phyloP scores from a whole-genome alignment of 2,888 invertebrate genomes.

The Marasmarcha lunaedactyla region DNA sequence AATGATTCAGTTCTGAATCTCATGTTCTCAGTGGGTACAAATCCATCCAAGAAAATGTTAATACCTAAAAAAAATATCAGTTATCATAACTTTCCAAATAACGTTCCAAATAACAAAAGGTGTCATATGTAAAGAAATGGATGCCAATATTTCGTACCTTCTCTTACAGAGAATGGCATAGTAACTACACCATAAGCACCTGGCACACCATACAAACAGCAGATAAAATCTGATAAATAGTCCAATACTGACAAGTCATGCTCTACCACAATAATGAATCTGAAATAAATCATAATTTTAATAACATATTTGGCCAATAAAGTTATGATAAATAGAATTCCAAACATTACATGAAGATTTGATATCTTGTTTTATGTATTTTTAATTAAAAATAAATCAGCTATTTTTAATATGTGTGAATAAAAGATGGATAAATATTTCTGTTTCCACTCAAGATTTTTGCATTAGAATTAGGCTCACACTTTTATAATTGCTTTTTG shows the following conservation, averaged over 20 bases:
- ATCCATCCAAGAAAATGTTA: conserved; percentile 99
- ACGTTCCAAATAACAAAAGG: no score
- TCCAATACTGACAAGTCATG: conserved; percentile 99
- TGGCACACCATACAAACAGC: conserved; percentile 97
- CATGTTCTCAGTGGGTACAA: conserved; percentile 98
- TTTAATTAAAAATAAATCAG: no score
- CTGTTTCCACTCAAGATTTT: no score
- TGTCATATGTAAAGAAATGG: background rate
- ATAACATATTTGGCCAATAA: no score
- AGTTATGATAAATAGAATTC: no score
- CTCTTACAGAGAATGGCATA: conserved; percentile 99
- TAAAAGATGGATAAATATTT: no score
- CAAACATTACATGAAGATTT: no score
- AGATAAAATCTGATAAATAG: conserved; percentile 98
- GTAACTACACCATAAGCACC: conserved; percentile 99
- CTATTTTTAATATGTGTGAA: no score
- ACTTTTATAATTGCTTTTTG: no score
- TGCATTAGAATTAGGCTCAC: no score
- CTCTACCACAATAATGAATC: conserved; percentile 98
- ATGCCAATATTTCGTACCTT: conserved; percentile 74
- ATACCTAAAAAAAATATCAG: conserved; percentile 72
- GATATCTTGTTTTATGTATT: no score
- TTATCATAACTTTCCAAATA: no score
- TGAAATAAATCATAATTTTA: conserved; percentile 35
- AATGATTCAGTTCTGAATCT: conserved; percentile 97